Percentiles rank a stretch among this genome's conserved stretches.
phyloP scores from a whole-genome alignment of 2,113 vertebrate genomes.

The Tenebrosternarchus preto region DNA sequence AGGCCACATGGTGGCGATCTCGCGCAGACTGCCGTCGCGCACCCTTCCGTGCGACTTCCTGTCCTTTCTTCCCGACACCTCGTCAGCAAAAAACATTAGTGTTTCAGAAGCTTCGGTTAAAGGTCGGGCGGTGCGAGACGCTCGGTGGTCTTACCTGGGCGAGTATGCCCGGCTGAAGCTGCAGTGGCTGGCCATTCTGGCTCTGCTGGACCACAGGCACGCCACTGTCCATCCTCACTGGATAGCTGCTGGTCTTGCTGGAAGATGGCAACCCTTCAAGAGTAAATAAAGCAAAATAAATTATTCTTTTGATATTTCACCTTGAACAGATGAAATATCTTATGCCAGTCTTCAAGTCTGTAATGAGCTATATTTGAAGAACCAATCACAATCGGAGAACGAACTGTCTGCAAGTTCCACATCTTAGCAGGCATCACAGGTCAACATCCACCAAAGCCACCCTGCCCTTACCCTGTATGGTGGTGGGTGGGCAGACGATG shows the following conservation, averaged over 20 bases:
- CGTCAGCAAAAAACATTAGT: neutral
- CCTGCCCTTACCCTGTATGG: conserved; percentile 93
- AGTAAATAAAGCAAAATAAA: neutral
- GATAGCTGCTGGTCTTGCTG: conserved; percentile 86
- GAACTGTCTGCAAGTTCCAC: no score
- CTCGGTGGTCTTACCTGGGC: conserved; percentile 82
- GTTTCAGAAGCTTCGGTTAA: neutral
- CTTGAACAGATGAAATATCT: neutral
- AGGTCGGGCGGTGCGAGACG: neutral
- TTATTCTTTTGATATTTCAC: no score
- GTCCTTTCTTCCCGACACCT: conserved; percentile 18
- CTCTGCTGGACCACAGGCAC: conserved; percentile 95
- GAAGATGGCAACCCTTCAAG: conserved; percentile 70
- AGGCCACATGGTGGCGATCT: conserved; percentile 48
- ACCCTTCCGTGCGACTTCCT: no score
- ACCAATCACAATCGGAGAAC: no score
- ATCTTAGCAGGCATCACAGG: no score
- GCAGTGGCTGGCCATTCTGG: conserved; percentile 90
- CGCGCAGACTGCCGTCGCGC: no score
- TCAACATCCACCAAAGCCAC: no score
- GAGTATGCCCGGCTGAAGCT: conserved; percentile 94
- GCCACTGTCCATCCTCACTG: conserved; percentile 92
- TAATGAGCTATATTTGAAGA: no score
- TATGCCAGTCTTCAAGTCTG: no score
- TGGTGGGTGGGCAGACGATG: conserved; percentile 94